These are phyloP conservation scores for Stenchaetothrips biformis DNA, from an alignment of 2,888 invertebrate genomes.

Conservation along the genomic window DNA sequence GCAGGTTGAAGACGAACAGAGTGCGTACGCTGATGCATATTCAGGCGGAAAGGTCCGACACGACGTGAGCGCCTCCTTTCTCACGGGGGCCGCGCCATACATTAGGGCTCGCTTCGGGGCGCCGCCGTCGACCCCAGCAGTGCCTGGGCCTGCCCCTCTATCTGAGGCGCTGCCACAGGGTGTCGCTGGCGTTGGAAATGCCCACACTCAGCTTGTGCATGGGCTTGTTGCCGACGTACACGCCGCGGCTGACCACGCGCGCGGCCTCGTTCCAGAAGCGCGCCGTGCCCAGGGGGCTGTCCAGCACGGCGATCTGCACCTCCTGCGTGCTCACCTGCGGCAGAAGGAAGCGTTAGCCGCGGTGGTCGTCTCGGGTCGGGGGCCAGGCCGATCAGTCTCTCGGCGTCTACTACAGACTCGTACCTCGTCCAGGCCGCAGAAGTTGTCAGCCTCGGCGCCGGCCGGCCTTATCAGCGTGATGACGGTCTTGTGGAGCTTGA, in stretches of 20 bases:
- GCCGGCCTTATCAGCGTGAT: background rate
- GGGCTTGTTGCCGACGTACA: background rate
- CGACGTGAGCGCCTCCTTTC: no score
- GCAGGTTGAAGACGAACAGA: no score
- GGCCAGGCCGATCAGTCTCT: no score
- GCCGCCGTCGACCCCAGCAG: background rate
- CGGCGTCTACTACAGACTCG: background rate
- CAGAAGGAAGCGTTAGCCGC: background rate
- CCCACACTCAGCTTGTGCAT: background rate
- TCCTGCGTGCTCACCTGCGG: background rate
- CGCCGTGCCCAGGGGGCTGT: background rate
- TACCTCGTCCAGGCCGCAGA: background rate
- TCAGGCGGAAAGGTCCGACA: no score
- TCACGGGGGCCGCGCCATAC: no score
- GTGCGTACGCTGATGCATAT: no score
- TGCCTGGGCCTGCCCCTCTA: background rate
- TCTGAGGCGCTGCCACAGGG: background rate
- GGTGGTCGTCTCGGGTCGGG: background rate
- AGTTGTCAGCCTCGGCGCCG: background rate
- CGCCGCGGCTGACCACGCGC: background rate
- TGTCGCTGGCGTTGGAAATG: background rate
- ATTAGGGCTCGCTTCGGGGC: background rate
- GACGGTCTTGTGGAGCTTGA: background rate
- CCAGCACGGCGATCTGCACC: background rate
- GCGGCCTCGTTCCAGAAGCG: background rate